A percentile compares a stretch with the other conserved stretches of the same genome.
Conservation (phyloP, 2,113 vertebrate species). For the Pantherophis guttatus region DNA sequence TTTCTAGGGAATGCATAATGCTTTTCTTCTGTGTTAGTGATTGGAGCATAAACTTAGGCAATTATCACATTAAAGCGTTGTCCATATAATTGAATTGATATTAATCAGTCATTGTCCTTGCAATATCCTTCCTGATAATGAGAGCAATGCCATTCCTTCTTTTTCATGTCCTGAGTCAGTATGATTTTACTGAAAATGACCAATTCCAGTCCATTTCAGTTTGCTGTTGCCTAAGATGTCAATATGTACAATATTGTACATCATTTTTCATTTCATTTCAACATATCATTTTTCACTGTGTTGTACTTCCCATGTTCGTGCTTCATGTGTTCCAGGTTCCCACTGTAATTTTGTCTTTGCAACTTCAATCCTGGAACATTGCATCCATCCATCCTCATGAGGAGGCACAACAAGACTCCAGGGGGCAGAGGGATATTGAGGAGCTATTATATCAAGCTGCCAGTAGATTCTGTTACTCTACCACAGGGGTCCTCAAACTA, state of each 20-base stretch:
- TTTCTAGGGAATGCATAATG: neutral
- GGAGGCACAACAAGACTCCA: neutral
- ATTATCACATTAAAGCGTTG: neutral
- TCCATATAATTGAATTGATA: neutral
- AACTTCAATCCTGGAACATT: neutral
- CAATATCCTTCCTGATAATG: neutral
- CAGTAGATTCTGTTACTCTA: neutral
- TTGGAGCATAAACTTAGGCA: neutral
- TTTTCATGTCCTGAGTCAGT: neutral
- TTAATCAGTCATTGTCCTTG: neutral
- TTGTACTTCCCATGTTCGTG: neutral
- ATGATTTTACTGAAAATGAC: neutral
- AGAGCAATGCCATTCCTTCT: neutral
- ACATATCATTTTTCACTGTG: neutral
- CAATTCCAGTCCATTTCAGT: neutral
- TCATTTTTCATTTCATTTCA: no score
- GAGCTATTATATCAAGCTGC: neutral
- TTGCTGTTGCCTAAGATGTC: neutral
- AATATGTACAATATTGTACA: neutral
- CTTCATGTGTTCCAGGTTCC: neutral
- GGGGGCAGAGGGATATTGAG: neutral
- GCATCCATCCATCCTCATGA: neutral
- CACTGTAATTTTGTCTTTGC: neutral
- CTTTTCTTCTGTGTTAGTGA: neutral
- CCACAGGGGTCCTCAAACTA: neutral